Evolutionary conservation across 2,888 invertebrate genomes (phyloP).

Genomic region (Ophion obscuratus): DNA sequence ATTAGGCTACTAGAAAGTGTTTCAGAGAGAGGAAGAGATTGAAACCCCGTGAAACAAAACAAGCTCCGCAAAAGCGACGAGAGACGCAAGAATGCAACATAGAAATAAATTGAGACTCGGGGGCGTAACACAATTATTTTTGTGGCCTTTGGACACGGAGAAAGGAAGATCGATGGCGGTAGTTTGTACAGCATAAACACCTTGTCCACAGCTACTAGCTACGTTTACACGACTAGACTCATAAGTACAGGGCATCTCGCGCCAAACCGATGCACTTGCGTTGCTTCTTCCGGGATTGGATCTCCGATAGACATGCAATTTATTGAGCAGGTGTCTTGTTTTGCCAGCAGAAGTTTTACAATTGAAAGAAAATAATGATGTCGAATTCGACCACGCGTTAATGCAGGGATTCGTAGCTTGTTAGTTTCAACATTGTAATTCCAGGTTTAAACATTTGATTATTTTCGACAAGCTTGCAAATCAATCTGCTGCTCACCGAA

Average conservation of each 20-base stretch:
- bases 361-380: no score
- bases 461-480: no score
- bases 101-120: constrained; percentile 25
- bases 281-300: background rate
- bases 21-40: constrained; percentile 3
- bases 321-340: no score
- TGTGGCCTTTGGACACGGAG: constrained; percentile 17
- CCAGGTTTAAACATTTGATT: no score
- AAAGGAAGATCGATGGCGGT: constrained; percentile 33
- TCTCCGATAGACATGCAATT: background rate
- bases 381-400: no score
- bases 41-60: constrained; percentile 24
- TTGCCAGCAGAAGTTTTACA: no score
- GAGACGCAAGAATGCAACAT: constrained; percentile 25
- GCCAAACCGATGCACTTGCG: background rate
- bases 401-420: no score
- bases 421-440: no score
- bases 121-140: constrained; percentile 40
- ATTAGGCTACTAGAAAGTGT: constrained; percentile 18
- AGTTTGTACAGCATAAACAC: constrained; percentile 13
- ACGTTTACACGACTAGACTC: constrained; percentile 1
- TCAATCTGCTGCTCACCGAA: no score
- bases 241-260: background rate
- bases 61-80: background rate
- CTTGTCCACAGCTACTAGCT: background rate